A percentile compares a stretch with the other conserved stretches of the same genome.
Evolutionary conservation across 2,888 invertebrate genomes (phyloP).

Genomic region (Tiphia femorata): DNA sequence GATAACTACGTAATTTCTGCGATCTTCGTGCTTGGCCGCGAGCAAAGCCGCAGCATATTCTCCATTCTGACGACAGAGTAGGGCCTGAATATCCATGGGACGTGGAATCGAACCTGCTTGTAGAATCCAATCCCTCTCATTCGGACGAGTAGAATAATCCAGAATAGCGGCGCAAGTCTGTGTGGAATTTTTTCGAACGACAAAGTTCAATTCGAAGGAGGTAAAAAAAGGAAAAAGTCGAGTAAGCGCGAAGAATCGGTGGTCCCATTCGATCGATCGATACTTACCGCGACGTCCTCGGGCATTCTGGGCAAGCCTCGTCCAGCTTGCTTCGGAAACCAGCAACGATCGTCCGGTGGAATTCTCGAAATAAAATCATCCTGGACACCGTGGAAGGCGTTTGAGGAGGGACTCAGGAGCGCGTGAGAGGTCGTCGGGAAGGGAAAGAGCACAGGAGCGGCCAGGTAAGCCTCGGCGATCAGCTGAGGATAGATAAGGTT

Average conservation of each 20-base stretch:
- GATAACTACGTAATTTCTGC: conserved; percentile 22
- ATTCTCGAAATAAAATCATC: conserved; percentile 41
- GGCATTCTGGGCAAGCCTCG: conserved; percentile 24
- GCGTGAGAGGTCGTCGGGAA: conserved; percentile 44
- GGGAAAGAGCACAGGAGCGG: conserved; percentile 52
- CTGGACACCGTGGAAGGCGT: conserved; percentile 29
- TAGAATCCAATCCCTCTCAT: conserved; percentile 47
- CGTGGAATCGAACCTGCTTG: conserved; percentile 9
- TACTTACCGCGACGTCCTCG: conserved; percentile 32
- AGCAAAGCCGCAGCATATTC: conserved; percentile 8
- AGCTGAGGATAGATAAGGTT: conserved; percentile 43
- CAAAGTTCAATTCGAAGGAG: background rate
- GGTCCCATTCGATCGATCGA: background rate
- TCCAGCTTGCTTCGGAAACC: conserved; percentile 39
- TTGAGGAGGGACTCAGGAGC: too few relatives aligned
- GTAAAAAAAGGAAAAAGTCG: background rate
- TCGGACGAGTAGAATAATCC: conserved; percentile 48
- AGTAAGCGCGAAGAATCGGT: background rate
- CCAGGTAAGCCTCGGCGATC: conserved; percentile 52
- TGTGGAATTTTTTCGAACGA: conserved; percentile 20
- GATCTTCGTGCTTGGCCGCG: conserved; percentile 7
- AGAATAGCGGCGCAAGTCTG: conserved; percentile 53
- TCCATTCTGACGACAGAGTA: conserved; percentile 17
- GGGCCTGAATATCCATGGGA: conserved; percentile 18
- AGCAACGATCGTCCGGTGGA: conserved; percentile 53